Evolutionary conservation across 2,888 invertebrate genomes (phyloP), one percentile per base, ranked within the genome.

Genomic region (Pardosa pseudoannulata): DNA sequence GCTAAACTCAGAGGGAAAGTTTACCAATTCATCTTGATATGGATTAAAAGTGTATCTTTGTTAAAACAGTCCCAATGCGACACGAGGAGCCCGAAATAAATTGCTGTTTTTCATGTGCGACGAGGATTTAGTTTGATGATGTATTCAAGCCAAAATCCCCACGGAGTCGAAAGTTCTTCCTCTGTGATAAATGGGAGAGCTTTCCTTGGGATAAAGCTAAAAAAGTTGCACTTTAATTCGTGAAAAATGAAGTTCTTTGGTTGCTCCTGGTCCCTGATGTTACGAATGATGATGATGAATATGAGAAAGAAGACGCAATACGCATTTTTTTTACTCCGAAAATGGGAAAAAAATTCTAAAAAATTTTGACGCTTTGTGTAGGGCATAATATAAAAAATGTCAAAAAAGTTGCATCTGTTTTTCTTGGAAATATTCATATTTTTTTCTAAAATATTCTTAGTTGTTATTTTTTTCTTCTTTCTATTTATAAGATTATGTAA

Each of bases 141-240:
- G 65, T 65, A 31, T 65, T 65, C 65, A 65, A 29, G 3, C 29
- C 13, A 65, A 65, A 65, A 31, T 31, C 65, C 29, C 65, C 5
- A 31, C 7, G 29, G 29, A 31, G 31, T 3, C 65, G n/a, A 13
- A 3, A 13, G 16, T 65, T 29, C 31, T 65, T 16, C 11, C 31
- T 0, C 19, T 65, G 2, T 65, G 65, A 65, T 65, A 11, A 31
- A 65, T 65, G 65, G 31, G 65, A 11, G 5, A 0, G 3, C 16
- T 29, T 29, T 13, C 31, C 6, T 13, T n/a, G 65, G n/a, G 29
- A 65, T 29, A 65, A 29, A 6, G 11, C 2, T 29, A 65, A 65
- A 65, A 65, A 65, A 65, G 65, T 29, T 65, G 29, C 31, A 29
- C 65, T 65, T 65, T 65, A 65, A 65, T 65, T 65, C 65, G 31